These are phyloP conservation scores for Itoplectis maculator DNA, from an alignment of 2,888 invertebrate species.

Conservation along the genomic window DNA sequence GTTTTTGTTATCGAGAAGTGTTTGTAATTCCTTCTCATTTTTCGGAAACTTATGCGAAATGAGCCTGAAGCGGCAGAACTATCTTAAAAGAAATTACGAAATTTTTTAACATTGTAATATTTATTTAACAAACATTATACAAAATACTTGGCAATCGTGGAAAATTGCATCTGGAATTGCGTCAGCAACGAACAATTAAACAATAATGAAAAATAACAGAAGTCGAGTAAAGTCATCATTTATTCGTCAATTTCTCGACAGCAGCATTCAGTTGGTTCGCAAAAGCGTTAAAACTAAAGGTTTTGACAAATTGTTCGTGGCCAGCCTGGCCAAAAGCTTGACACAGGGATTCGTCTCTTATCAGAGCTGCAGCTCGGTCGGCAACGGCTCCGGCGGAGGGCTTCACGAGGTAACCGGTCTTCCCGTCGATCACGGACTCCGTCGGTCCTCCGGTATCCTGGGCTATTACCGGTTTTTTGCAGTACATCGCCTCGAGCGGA, in stretches of 20 bases:
- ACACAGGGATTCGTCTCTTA: slow-evolving; percentile 87
- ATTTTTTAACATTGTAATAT: not conserved
- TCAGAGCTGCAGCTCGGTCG: slow-evolving; percentile 89
- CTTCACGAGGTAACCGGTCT: slow-evolving; percentile 93
- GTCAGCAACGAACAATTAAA: too few relatives aligned
- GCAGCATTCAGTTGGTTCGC: slow-evolving; percentile 88
- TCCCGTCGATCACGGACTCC: slow-evolving; percentile 93
- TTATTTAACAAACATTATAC: slow-evolving; percentile 14
- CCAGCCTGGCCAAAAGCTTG: slow-evolving; percentile 92
- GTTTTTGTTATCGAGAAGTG: too few relatives aligned
- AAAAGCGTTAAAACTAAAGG: slow-evolving; percentile 95
- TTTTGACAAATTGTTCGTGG: slow-evolving; percentile 89
- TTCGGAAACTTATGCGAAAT: too few relatives aligned
- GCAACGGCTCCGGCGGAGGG: slow-evolving; percentile 91
- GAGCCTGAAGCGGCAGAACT: too few relatives aligned
- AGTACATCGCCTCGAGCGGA: slow-evolving; percentile 99
- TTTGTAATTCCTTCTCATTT: too few relatives aligned
- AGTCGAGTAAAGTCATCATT: not conserved
- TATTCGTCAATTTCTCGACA: slow-evolving; percentile 72
- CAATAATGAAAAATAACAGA: too few relatives aligned
- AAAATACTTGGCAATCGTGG: not conserved
- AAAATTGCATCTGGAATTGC: not conserved
- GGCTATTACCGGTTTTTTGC: slow-evolving; percentile 96
- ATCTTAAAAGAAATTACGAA: not conserved
- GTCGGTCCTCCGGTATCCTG: slow-evolving; percentile 97